Conservation (phyloP, 2,888 invertebrate genomes). For the Teinopalpus imperialis region DNA sequence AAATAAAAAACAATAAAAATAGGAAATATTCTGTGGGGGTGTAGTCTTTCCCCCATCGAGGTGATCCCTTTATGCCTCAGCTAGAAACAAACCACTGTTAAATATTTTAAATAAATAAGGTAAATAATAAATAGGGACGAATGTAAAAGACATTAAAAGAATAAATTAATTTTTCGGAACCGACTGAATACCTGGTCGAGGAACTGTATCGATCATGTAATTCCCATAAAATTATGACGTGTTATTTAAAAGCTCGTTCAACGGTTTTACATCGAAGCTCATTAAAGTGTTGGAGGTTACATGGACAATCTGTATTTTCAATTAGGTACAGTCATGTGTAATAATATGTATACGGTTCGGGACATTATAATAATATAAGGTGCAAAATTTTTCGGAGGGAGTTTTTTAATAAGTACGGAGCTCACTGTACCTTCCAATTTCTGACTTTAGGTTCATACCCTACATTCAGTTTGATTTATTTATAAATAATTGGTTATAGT, state of each 20-base stretch:
- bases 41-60: too few relatives aligned
- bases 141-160: slow-evolving; percentile 23
- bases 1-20: too few relatives aligned
- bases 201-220: slow-evolving; percentile 58
- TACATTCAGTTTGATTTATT: too few relatives aligned
- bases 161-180: slow-evolving; percentile 27
- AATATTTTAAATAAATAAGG: too few relatives aligned
- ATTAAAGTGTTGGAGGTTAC: slow-evolving; percentile 56
- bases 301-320: slow-evolving; percentile 58
- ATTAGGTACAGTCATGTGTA: slow-evolving; percentile 48
- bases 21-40: too few relatives aligned
- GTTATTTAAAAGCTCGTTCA: slow-evolving; percentile 46
- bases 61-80: too few relatives aligned
- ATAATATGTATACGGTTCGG: slow-evolving; percentile 42
- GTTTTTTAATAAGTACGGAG: too few relatives aligned
- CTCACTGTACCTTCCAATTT: too few relatives aligned
- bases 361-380: slow-evolving; percentile 5
- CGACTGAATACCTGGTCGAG: slow-evolving; percentile 30
- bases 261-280: slow-evolving; percentile 41
- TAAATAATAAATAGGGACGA: too few relatives aligned
- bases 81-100: too few relatives aligned
- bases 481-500: too few relatives aligned
- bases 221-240: slow-evolving; percentile 55
- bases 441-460: too few relatives aligned
- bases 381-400: not conserved